Conservation (phyloP, 2,888 invertebrate species). For the Andrena flavipes region DNA sequence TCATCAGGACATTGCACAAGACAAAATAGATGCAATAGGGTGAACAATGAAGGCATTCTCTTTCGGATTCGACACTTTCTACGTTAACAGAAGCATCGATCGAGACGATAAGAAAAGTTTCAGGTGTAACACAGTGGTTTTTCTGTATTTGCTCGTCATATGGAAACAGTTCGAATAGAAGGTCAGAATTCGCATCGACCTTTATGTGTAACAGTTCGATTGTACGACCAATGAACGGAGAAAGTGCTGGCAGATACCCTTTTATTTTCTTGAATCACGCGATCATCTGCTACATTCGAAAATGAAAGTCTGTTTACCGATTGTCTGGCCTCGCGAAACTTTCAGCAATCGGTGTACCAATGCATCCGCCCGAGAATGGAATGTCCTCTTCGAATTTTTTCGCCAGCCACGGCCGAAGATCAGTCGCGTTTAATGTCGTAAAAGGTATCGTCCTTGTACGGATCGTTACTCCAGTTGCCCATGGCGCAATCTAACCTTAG, state of each 20-base stretch:
- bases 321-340: conserved; percentile 13
- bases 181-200: neutral
- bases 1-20: too few species aligned
- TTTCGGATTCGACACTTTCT: neutral
- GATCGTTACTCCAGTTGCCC: conserved; percentile 76
- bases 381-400: conserved; percentile 20
- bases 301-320: conserved; percentile 41
- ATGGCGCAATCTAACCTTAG: conserved; percentile 77
- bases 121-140: neutral
- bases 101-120: neutral
- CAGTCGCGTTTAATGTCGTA: conserved; percentile 50
- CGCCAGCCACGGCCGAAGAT: conserved; percentile 35
- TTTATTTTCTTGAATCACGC: conserved; percentile 37
- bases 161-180: neutral
- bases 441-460: conserved; percentile 77
- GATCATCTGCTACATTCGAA: conserved; percentile 20
- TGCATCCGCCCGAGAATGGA: conserved; percentile 36
- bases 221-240: neutral
- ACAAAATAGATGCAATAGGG: too few species aligned
- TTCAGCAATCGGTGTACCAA: neutral
- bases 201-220: neutral
- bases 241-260: conserved; percentile 23
- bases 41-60: too few species aligned
- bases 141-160: neutral
- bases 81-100: neutral